Conservation (phyloP, 1,140 invertebrate genomes). For the Cydia pomonella region DNA sequence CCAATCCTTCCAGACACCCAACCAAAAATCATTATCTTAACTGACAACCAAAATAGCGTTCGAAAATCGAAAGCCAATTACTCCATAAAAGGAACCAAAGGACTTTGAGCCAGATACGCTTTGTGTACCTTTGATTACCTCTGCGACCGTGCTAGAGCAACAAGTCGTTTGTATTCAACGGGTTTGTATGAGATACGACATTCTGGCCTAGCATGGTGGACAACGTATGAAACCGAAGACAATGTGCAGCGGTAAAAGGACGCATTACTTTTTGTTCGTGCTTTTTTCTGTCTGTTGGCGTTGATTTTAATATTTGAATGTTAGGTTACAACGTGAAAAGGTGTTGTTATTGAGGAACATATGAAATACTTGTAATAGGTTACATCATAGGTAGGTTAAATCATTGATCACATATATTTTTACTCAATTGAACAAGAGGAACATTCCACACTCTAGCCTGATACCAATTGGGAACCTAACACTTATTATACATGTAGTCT, state of each 20-base stretch:
- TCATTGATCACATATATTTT: too few species aligned
- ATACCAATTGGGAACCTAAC: too few species aligned
- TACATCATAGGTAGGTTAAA: too few species aligned
- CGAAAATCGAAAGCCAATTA: slow-evolving; percentile 70
- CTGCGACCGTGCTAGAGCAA: not conserved
- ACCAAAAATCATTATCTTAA: slow-evolving; percentile 1
- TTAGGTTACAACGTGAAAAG: not conserved
- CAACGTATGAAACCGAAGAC: slow-evolving; percentile 28
- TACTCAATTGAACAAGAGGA: too few species aligned
- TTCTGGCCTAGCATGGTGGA: not conserved
- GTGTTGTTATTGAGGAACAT: not conserved
- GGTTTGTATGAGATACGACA: not conserved
- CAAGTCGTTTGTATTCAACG: not conserved
- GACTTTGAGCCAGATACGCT: slow-evolving; percentile 58
- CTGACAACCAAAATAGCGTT: not conserved
- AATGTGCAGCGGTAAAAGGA: slow-evolving; percentile 15
- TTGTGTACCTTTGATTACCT: slow-evolving; percentile 72
- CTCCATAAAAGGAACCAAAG: slow-evolving; percentile 60
- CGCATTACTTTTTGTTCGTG: slow-evolving; percentile 27
- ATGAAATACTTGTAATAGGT: not conserved
- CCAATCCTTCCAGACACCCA: not conserved
- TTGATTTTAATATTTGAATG: slow-evolving; percentile 23
- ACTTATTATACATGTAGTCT: too few species aligned
- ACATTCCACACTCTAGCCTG: too few species aligned
- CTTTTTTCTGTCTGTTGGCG: slow-evolving; percentile 10